Evolutionary conservation across 2,888 invertebrate species (phyloP), one percentile per base, ranked within the genome.

Genomic region (Perdita meconis): DNA sequence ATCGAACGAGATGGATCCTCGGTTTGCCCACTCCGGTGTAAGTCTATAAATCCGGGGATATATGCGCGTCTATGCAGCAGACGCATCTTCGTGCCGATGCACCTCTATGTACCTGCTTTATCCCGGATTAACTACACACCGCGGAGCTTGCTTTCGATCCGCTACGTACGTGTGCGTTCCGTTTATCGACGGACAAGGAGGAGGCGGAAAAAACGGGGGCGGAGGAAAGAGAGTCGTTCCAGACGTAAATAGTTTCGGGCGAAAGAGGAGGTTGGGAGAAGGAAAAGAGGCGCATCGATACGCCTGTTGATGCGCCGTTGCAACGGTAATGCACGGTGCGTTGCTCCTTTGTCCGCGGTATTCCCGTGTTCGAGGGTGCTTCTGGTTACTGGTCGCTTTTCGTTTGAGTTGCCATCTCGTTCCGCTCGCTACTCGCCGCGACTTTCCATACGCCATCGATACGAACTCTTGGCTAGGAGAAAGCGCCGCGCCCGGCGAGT

Each of bases 71-170:
- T 40, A 47, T 74, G 69, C 71, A 50, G 61, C 66, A 53, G 64
- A 47, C 60, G 63, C 57, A 67, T 81, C 80, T 78, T 83, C 76
- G 57, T 44, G 56, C 50, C 51, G n/a, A 71, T 70, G 53, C 64
- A 55, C 67, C 67, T 50, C 26, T 74, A 60, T 71, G 61, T 83
- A 69, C 83, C 60, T 50, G 76, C 70, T 83, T 78, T 68, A 81
- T 83, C 81, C 73, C 6, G 67, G 81, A 83, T 83, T 83, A 83
- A 81, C 83, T 68, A 69, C 66, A 22, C 44, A 42, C 30, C 16
- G 38, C 50, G 22, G 44, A 22, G 56, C 64, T 55, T 19, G 75
- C 56, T 83, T 67, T 73, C 66, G 78, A 81, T 72, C 44, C 34
- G 8, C 16, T 53, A 40, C 13, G 30, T 30, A 30, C 30, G 30